A percentile compares a stretch with the other conserved stretches of the same genome.
phyloP scores from a whole-genome alignment of 1,140 invertebrate genomes.

The Cheumatopsyche charites region DNA sequence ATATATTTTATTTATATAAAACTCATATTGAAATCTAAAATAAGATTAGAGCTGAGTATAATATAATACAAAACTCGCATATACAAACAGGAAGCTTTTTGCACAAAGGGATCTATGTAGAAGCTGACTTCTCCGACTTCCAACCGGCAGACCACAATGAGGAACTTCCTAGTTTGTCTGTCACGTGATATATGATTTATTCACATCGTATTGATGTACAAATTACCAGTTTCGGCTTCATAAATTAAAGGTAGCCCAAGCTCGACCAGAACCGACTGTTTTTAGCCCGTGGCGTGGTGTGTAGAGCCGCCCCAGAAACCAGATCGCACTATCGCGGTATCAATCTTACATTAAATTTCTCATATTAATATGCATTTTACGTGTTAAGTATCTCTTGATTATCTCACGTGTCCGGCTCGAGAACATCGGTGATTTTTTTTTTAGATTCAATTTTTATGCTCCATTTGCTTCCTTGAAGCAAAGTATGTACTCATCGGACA shows the following conservation, averaged over 20 bases:
- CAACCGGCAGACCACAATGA: no score
- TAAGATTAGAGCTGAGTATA: no score
- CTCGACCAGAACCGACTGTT: slow-evolving; percentile 14
- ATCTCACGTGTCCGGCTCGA: slow-evolving; percentile 7
- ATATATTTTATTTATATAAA: no score
- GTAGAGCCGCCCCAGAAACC: slow-evolving; percentile 22
- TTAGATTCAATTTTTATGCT: no score
- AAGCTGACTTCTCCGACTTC: no score
- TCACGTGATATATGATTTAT: slow-evolving; percentile 44
- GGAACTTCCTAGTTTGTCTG: slow-evolving; percentile 9
- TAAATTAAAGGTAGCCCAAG: slow-evolving; percentile 35
- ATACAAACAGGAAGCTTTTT: no score
- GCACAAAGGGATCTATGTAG: no score
- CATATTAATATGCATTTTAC: slow-evolving; percentile 15
- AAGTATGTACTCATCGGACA: no score
- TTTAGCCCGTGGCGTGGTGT: slow-evolving; percentile 7
- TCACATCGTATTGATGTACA: slow-evolving; percentile 35
- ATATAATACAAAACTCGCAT: no score
- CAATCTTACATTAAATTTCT: slow-evolving; percentile 26
- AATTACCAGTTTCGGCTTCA: slow-evolving; percentile 35
- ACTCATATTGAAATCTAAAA: no score
- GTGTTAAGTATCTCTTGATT: slow-evolving; percentile 22
- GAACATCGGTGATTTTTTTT: not conserved
- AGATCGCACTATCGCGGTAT: slow-evolving; percentile 22
- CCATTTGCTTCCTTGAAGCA: no score